phyloP scores from a whole-genome alignment of 2,797 vertebrate genomes.

The Propithecus deckenii region DNA sequence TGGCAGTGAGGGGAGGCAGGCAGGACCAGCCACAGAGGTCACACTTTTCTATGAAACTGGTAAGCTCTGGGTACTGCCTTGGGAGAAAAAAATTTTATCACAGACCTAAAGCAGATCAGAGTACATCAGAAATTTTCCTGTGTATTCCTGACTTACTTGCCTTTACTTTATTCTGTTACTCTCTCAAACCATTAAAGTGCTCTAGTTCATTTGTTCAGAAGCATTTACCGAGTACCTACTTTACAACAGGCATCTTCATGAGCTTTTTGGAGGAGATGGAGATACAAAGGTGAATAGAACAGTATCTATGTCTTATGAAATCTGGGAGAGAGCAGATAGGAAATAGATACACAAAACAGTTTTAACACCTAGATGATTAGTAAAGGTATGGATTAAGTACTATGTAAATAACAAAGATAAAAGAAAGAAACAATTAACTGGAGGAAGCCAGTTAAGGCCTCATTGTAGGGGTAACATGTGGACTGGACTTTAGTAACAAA shows the following conservation, averaged over 20 bases:
- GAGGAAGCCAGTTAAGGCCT: background rate
- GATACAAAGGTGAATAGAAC: background rate
- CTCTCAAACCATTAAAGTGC: background rate
- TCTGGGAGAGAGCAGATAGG: background rate
- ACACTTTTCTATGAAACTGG: background rate
- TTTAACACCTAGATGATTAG: background rate
- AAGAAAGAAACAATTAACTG: background rate
- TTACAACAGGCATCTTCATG: background rate
- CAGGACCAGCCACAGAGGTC: background rate
- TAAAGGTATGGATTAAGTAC: background rate
- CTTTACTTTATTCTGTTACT: background rate
- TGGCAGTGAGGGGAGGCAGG: background rate
- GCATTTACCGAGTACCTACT: background rate
- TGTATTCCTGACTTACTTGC: background rate
- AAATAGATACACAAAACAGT: background rate
- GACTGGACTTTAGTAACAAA: background rate
- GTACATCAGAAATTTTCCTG: background rate
- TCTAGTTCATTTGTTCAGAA: background rate
- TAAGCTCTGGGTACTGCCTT: background rate
- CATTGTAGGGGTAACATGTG: background rate
- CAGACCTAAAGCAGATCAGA: background rate
- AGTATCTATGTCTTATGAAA: background rate
- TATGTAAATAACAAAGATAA: background rate
- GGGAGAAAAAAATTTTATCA: background rate
- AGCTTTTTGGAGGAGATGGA: background rate